These are phyloP conservation scores for Scaptomyza caliginosa DNA, from an alignment of 2,888 invertebrate genomes.

Conservation along the genomic window DNA sequence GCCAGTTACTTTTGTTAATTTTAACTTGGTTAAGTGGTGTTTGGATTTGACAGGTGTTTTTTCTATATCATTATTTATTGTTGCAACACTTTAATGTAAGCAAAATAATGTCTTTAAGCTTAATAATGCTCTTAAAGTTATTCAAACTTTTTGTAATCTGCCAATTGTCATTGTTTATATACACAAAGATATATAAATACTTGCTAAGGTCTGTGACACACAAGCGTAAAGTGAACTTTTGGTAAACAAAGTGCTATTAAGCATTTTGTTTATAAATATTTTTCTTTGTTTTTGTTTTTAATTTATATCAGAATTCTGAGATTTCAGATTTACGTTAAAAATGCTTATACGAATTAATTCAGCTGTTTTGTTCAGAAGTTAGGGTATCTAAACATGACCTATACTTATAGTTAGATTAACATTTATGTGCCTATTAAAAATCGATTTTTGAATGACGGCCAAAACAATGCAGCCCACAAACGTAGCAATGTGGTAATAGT, in stretches of 20 bases:
- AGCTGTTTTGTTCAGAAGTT: too few species aligned
- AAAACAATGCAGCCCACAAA: slow-evolving; percentile 28
- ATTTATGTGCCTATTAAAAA: slow-evolving; percentile 41
- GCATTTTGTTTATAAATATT: not conserved
- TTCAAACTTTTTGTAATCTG: not conserved
- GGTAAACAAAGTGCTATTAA: slow-evolving; percentile 1
- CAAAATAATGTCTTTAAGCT: not conserved
- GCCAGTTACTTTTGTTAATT: slow-evolving; percentile 5
- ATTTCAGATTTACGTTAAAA: not conserved
- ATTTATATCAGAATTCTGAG: not conserved
- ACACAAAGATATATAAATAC: not conserved
- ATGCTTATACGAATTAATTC: too few species aligned
- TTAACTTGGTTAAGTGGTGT: not conserved
- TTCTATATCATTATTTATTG: too few species aligned
- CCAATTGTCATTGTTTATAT: not conserved
- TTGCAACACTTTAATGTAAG: too few species aligned
- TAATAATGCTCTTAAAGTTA: not conserved
- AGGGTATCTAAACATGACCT: not conserved
- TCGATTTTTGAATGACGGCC: slow-evolving; percentile 60
- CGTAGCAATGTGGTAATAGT: slow-evolving; percentile 18
- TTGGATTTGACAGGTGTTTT: not conserved
- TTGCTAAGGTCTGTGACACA: slow-evolving; percentile 2
- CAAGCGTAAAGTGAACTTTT: not conserved
- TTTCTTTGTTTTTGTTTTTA: not conserved
- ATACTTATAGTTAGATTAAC: not conserved